Conservation (phyloP, 2,888 invertebrate genomes). For the Macrosiphum euphorbiae region DNA sequence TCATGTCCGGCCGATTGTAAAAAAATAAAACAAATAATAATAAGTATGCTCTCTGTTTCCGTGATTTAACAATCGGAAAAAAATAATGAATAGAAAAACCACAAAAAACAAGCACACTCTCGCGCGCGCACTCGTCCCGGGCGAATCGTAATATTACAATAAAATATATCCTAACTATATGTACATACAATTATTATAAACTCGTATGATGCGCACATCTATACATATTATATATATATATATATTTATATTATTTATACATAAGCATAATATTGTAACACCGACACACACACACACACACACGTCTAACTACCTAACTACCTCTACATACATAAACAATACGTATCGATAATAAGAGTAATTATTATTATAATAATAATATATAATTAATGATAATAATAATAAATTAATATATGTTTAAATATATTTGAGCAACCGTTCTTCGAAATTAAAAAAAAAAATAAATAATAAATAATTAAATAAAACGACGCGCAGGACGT, state of each 20-base stretch:
- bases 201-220: too few species aligned
- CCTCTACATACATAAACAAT: background rate
- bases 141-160: background rate
- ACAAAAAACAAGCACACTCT: background rate
- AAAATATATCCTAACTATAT: background rate
- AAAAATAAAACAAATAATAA: background rate
- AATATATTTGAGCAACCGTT: constrained; percentile 53
- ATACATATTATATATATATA: background rate
- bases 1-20: background rate
- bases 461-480: background rate
- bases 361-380: background rate
- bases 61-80: background rate
- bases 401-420: constrained; percentile 35
- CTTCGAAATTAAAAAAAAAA: background rate
- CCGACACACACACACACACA: background rate
- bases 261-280: background rate
- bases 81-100: background rate
- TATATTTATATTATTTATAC: background rate
- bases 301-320: background rate
- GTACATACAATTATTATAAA: background rate
- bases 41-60: background rate
- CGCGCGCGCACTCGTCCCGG: background rate
- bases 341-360: constrained; percentile 6
- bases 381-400: background rate
- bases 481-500: background rate